Conservation (phyloP, 2,113 vertebrate genomes). For the Stigmatopora nigra region DNA sequence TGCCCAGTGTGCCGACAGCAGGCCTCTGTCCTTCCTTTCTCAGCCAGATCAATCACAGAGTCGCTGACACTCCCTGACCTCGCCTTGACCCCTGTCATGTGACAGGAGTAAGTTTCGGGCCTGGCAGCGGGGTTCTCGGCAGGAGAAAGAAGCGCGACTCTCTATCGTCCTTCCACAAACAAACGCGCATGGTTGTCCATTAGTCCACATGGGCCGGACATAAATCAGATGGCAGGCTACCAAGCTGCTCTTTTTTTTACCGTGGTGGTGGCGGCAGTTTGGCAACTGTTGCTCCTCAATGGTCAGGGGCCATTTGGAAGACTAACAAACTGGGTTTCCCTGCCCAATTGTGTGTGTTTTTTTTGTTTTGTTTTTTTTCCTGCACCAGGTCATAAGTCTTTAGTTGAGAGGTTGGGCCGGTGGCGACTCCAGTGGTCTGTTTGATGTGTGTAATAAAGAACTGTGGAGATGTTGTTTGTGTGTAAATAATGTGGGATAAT, state of each 20-base stretch:
- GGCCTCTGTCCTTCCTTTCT: slow-evolving; percentile 54
- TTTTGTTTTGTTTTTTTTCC: not conserved
- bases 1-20: slow-evolving; percentile 45
- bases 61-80: slow-evolving; percentile 56
- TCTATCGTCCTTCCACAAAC: slow-evolving; percentile 51
- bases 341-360: slow-evolving; percentile 6
- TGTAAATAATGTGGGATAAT: slow-evolving; percentile 39
- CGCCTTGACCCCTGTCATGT: slow-evolving; percentile 57
- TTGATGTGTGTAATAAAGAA: slow-evolving; percentile 32
- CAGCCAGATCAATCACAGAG: slow-evolving; percentile 68
- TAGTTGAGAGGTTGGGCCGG: slow-evolving; percentile 14
- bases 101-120: slow-evolving; percentile 41
- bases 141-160: slow-evolving; percentile 11
- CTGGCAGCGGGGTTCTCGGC: slow-evolving; percentile 40
- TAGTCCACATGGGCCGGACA: slow-evolving; percentile 55
- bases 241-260: slow-evolving; percentile 54
- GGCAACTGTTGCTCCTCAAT: slow-evolving; percentile 34
- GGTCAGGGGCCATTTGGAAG: slow-evolving; percentile 21
- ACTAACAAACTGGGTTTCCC: slow-evolving; percentile 25
- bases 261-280: slow-evolving; percentile 30
- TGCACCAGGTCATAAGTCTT: slow-evolving; percentile 13
- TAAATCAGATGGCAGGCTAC: slow-evolving; percentile 60
- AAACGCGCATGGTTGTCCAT: slow-evolving; percentile 42
- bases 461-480: slow-evolving; percentile 26
- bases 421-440: slow-evolving; percentile 16